Percentiles rank a stretch among this genome's conserved stretches.
Evolutionary conservation across 2,797 vertebrate species (phyloP).

Genomic region (Chelonia mydas): DNA sequence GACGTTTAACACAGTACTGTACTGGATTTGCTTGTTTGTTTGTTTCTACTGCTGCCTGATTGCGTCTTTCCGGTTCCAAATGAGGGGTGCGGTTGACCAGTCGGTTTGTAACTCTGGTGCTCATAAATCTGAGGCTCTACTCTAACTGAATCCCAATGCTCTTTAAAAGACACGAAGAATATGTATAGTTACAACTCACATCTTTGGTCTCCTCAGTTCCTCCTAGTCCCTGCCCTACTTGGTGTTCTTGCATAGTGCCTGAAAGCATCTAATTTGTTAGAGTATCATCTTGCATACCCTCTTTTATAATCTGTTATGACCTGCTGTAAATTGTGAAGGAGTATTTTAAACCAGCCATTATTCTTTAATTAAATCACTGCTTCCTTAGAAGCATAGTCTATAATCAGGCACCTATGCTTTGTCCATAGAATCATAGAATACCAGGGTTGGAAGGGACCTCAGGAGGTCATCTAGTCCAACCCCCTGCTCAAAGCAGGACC

Average conservation of each 20-base stretch:
- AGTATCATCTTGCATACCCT: neutral
- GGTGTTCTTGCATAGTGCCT: constrained; percentile 29
- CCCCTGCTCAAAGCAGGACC: too few relatives aligned
- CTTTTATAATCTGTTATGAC: constrained; percentile 7
- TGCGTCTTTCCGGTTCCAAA: too few relatives aligned
- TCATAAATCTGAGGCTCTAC: neutral
- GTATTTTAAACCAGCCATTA: neutral
- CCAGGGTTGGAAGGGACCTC: too few relatives aligned
- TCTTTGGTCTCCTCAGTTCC: constrained; percentile 10
- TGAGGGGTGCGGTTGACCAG: too few relatives aligned
- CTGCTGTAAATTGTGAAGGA: neutral
- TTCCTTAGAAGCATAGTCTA: neutral
- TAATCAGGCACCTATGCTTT: neutral
- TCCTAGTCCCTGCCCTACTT: neutral
- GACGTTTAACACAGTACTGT: too few relatives aligned
- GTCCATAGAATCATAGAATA: too few relatives aligned
- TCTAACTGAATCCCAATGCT: neutral
- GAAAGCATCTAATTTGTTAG: neutral
- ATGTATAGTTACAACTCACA: constrained; percentile 18
- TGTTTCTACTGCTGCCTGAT: too few relatives aligned
- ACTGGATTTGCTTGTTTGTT: too few relatives aligned
- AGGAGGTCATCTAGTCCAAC: too few relatives aligned
- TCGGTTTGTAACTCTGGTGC: too few relatives aligned
- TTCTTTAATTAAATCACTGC: neutral
- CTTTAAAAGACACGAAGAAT: constrained; percentile 10